These are phyloP conservation scores for Pangasianodon gigas DNA, from an alignment of 2,113 vertebrate species.

Conservation along the genomic window DNA sequence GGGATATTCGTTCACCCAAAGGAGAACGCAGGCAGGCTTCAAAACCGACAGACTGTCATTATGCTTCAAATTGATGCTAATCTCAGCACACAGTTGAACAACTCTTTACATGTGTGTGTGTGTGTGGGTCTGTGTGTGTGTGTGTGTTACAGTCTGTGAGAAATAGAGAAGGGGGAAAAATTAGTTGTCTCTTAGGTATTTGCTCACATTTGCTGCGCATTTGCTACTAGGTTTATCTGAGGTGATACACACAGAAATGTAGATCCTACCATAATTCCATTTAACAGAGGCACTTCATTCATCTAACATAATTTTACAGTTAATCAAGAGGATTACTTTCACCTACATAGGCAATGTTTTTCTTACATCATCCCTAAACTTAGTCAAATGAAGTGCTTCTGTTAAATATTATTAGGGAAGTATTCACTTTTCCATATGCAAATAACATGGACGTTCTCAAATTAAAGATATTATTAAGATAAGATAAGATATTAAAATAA, in stretches of 20 bases:
- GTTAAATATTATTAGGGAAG: neutral
- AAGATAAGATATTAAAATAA: neutral
- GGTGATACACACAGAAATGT: neutral
- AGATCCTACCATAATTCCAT: neutral
- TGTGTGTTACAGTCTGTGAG: neutral
- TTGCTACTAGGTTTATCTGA: neutral
- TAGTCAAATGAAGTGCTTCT: neutral
- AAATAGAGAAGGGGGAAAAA: neutral
- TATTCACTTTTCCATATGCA: neutral
- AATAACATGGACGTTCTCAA: neutral
- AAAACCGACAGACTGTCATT: neutral
- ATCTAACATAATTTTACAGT: neutral
- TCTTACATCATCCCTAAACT: neutral
- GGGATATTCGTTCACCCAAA: neutral
- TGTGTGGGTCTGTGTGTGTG: neutral
- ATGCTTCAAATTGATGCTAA: neutral
- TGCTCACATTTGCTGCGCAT: neutral
- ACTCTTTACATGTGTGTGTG: neutral
- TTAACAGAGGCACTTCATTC: neutral
- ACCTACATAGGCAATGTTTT: neutral
- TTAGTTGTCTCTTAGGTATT: neutral
- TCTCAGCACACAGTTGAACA: neutral
- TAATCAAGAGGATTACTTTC: neutral
- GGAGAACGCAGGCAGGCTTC: neutral
- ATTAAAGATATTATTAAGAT: neutral